Conservation (phyloP, 2,113 vertebrate genomes). For the Myxocyprinus asiaticus region DNA sequence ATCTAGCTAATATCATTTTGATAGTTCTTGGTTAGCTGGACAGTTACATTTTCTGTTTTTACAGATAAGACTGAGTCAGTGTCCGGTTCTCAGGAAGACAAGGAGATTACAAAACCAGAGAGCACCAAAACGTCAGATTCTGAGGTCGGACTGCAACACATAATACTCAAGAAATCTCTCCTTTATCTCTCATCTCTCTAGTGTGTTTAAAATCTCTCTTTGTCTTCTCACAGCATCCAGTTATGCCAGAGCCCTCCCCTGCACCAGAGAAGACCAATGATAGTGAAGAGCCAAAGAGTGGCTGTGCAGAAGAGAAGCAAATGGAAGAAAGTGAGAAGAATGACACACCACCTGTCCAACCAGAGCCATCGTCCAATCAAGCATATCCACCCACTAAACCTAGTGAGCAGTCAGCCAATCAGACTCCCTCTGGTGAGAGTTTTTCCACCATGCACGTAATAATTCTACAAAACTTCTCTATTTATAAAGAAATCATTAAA, state of each 20-base stretch:
- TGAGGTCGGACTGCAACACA: constrained; percentile 71
- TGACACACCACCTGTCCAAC: constrained; percentile 61
- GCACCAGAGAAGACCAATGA: constrained; percentile 66
- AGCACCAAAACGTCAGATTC: constrained; percentile 72
- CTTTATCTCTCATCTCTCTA: constrained; percentile 35
- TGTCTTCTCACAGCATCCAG: constrained; percentile 60
- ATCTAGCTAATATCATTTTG: too few relatives aligned
- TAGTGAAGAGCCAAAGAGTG: constrained; percentile 70
- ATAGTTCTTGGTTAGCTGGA: neutral
- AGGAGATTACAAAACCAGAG: constrained; percentile 77
- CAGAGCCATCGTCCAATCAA: constrained; percentile 64
- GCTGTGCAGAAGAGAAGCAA: constrained; percentile 68
- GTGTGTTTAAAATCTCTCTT: constrained; percentile 15
- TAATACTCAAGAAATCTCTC: neutral
- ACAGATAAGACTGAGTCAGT: constrained; percentile 82
- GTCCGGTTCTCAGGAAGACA: constrained; percentile 79
- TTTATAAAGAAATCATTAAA: neutral
- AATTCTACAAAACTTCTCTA: neutral
- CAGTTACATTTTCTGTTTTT: constrained; percentile 33
- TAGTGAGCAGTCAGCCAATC: constrained; percentile 61
- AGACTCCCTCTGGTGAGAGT: constrained; percentile 64
- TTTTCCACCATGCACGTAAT: neutral
- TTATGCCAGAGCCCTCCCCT: constrained; percentile 58
- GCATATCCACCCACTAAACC: constrained; percentile 62
- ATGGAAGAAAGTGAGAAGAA: constrained; percentile 74